These are phyloP conservation scores for Danio choprae DNA, from an alignment of 2,797 vertebrate species.

Conservation along the genomic window DNA sequence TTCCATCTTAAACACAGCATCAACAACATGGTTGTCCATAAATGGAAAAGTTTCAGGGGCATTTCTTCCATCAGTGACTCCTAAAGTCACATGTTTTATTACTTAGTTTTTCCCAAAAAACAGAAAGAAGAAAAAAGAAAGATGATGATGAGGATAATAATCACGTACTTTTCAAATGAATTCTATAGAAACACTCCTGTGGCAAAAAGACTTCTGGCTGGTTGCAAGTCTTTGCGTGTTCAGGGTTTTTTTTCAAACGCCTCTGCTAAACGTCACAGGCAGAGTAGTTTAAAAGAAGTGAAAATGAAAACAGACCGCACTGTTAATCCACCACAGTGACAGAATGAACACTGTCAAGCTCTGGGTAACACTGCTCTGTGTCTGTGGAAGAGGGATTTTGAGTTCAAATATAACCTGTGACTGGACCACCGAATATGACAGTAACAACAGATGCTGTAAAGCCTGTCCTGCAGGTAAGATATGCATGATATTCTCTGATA, in stretches of 20 bases:
- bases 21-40: neutral
- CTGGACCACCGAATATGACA: slow-evolving; percentile 44
- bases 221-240: neutral
- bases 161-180: neutral
- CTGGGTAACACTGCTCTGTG: slow-evolving; percentile 11
- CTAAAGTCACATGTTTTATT: too few relatives aligned
- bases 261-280: slow-evolving; percentile 10
- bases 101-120: neutral
- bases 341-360: slow-evolving; percentile 43
- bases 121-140: too few relatives aligned
- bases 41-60: neutral
- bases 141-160: neutral
- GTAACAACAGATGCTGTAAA: slow-evolving; percentile 62
- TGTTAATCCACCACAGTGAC: neutral
- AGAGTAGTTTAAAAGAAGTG: neutral
- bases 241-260: neutral
- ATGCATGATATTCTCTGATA: neutral
- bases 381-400: slow-evolving; percentile 7
- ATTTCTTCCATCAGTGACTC: neutral
- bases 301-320: neutral
- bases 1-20: slow-evolving; percentile 1
- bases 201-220: neutral
- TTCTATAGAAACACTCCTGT: neutral
- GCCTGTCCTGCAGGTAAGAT: slow-evolving; percentile 72
- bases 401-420: slow-evolving; percentile 42